Conservation (phyloP, 2,113 vertebrate genomes). For the Forbesichthys agassizii region DNA sequence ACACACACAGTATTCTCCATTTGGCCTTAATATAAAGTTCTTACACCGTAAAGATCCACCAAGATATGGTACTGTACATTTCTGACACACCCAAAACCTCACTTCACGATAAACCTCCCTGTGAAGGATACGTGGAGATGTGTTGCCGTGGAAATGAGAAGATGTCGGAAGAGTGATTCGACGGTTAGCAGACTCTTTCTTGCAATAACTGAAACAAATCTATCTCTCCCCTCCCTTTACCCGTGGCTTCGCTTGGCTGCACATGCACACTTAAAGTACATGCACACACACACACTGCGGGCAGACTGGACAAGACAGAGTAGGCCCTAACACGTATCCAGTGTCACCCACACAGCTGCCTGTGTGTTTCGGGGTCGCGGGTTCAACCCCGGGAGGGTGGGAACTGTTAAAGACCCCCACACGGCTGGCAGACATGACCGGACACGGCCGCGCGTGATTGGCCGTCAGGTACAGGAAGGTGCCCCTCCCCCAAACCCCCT, state of each 20-base stretch:
- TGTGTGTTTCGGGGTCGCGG: slow-evolving; percentile 67
- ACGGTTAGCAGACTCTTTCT: not conserved
- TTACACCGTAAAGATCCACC: too few relatives aligned
- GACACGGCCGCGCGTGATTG: slow-evolving; percentile 43
- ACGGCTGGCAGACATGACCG: slow-evolving; percentile 47
- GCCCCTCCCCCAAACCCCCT: not conserved
- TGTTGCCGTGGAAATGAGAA: not conserved
- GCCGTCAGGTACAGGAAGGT: slow-evolving; percentile 43
- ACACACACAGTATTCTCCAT: too few relatives aligned
- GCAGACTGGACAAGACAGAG: slow-evolving; percentile 58
- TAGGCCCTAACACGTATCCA: slow-evolving; percentile 73
- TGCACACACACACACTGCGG: slow-evolving; percentile 34
- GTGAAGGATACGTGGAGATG: not conserved
- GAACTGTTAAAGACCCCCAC: slow-evolving; percentile 42
- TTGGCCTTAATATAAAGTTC: too few relatives aligned
- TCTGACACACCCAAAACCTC: too few relatives aligned
- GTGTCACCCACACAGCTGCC: slow-evolving; percentile 69
- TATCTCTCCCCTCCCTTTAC: not conserved
- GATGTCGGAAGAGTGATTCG: not conserved
- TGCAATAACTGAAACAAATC: not conserved
- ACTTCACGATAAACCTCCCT: too few relatives aligned
- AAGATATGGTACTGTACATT: too few relatives aligned
- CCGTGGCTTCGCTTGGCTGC: slow-evolving; percentile 36
- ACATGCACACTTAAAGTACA: not conserved
- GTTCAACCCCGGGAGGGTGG: slow-evolving; percentile 55